Base-by-base conservation (phyloP, 2,888 invertebrate species). In the Pherbina coryleti region DNA sequence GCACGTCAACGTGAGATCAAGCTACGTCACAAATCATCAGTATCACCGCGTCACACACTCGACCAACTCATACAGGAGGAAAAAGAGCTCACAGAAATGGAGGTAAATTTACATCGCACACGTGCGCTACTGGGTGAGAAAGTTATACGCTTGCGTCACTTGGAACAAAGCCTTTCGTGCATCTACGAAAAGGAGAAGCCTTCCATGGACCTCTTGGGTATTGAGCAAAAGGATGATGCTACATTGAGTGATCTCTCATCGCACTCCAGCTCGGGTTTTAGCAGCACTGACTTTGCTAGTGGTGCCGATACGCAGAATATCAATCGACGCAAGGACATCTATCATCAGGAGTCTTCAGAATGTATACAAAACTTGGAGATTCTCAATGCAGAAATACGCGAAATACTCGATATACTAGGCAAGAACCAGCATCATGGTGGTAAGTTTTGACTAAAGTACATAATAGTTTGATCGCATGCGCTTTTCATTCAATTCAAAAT, bases 51-150 rank as follows among this genome's bases (percentile, higher is more conserved):
- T 3, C 89, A 88, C 37, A 84, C 87, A 1, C 79, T 90, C 17
- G 89, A 89, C 76, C 89, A 90, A 78, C 78, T 88, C 34, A 90
- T 90, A 49, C 88, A 95, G 93, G 95, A 96, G 89, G 95, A 95
- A 88, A 93, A 95, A 79, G 95, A 95, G 81, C 90, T 95, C 2
- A 95, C 95, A 0, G 96, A 96, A 85, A 93, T 96, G 91, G 96
- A 96, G 88, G 95, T 96, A 79, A 95, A 95, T 77, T 88, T 96
- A 64, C 95, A 96, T 90, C 93, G 96, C 0, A 96, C 96, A 2
- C 92, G 94, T 1, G 95, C 95, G 5, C 89, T 96, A 51, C 91
- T 96, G 25, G 95, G 95, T 17, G 96, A 96, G 89, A 96, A 96
- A 88, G 95, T 95, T 74, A 96, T 96, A 74, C 91, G 96, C 25